Evolutionary conservation across 2,797 vertebrate species (phyloP), one percentile per base, ranked within the genome.

Genomic region (Cossypha dichroa): DNA sequence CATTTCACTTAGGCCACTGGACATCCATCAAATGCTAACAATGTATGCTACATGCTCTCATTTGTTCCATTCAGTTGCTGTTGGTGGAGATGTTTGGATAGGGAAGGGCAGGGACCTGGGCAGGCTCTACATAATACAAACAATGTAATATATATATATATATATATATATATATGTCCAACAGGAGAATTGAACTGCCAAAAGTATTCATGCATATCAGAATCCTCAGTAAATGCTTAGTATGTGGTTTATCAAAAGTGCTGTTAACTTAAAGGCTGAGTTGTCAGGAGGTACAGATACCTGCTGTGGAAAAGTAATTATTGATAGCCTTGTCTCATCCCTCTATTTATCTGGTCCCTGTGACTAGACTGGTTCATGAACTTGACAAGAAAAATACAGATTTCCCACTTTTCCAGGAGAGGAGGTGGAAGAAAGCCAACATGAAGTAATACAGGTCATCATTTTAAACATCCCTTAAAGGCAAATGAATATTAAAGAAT

Each of bases 1-100:
- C 63, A 40, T 88, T 92, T 73, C n/a, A 20, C 33, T 92, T 41
- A 56, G 55, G 68, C 52, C 29, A 4, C 2, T 5, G 41, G 49
- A 31, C 48, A 91, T 88, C 69, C 43, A 75, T 93, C 90, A 88
- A 31, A 55, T 6, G 28, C 54, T 90, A 85, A 74, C 75, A 45
- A 5, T 54, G 8, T 38, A 6, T 49, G 68, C 40, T 87, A 1
- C 13, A 11, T 0, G 0, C 48, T 82, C 49, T 75, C 54, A 20
- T 92, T 88, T 75, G 38, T 85, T 85, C 48, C 23, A 5, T 51
- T 26, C 54, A 15, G 11, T 40, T 54, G 21, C 23, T 4, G 2
- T 74, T 85, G 33, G 54, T 54, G 46, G 56, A 93, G 34, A 7
- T 4, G 1, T 45, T 54, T 56, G 49, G 38, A 21, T 48, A 43